Evolutionary conservation across 2,888 invertebrate genomes (phyloP).

Genomic region (Drosophila infuscata): DNA sequence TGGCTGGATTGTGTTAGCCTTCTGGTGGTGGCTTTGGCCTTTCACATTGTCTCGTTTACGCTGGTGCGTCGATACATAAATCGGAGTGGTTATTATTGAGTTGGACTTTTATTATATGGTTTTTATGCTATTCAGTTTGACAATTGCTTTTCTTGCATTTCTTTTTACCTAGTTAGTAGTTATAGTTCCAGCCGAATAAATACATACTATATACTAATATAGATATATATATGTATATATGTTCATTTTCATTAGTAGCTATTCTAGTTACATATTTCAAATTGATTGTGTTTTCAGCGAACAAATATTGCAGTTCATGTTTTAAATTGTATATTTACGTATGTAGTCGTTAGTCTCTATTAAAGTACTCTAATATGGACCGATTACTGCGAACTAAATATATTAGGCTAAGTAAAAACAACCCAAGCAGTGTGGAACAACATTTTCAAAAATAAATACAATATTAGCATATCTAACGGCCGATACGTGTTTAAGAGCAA

Average conservation of each 20-base stretch:
- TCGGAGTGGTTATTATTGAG: constrained; percentile 84
- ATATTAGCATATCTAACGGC: constrained; percentile 2
- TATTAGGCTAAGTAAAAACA: constrained; percentile 65
- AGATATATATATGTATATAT: background rate
- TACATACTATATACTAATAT: constrained; percentile 5
- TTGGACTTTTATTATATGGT: constrained; percentile 50
- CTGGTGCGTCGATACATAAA: constrained; percentile 84
- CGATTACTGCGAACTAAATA: constrained; percentile 32
- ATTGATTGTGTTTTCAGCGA: constrained; percentile 48
- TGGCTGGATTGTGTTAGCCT: constrained; percentile 84
- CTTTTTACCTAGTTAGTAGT: constrained; percentile 1
- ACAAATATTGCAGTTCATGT: constrained; percentile 66
- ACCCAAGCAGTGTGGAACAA: constrained; percentile 39
- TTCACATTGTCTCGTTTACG: constrained; percentile 84
- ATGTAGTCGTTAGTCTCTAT: constrained; percentile 16
- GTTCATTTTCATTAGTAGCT: constrained; percentile 2
- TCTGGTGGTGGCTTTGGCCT: constrained; percentile 80
- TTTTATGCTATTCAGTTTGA: constrained; percentile 47
- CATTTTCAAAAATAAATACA: constrained; percentile 35
- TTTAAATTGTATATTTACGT: constrained; percentile 1
- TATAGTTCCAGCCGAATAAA: constrained; percentile 36
- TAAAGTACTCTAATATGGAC: constrained; percentile 10
- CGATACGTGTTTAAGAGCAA: background rate
- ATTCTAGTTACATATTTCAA: constrained; percentile 31
- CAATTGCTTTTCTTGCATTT: constrained; percentile 34